phyloP scores from a whole-genome alignment of 2,797 vertebrate species.

The Tragopan temminckii region DNA sequence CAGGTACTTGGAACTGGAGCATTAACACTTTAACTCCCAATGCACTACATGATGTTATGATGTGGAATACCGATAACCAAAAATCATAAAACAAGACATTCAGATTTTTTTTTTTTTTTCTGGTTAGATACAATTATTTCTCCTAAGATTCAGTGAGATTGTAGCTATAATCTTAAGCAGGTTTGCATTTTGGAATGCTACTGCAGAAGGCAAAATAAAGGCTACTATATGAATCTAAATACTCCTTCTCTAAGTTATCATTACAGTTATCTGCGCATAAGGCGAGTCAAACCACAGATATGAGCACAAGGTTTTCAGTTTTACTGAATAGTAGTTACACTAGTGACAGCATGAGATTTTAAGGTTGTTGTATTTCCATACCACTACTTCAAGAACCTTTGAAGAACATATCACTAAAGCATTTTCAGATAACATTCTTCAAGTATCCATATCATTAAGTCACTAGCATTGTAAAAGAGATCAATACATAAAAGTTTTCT shows the following conservation, averaged over 20 bases:
- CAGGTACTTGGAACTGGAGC: too few relatives aligned
- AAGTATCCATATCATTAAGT: neutral
- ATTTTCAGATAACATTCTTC: neutral
- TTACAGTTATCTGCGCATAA: neutral
- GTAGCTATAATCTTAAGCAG: neutral
- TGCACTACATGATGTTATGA: too few relatives aligned
- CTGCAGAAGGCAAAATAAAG: neutral
- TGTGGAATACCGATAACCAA: too few relatives aligned
- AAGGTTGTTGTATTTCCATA: neutral
- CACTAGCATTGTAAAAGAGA: neutral
- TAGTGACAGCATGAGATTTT: neutral
- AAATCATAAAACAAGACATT: too few relatives aligned
- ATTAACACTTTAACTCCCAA: too few relatives aligned
- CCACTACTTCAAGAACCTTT: neutral
- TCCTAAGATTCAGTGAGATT: neutral
- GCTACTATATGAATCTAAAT: neutral
- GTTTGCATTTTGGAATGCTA: neutral
- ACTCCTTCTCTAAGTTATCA: neutral
- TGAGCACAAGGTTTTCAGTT: neutral
- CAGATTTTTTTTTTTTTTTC: neutral
- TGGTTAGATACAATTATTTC: neutral
- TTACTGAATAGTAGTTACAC: neutral
- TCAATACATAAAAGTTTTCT: neutral
- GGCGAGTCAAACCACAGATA: neutral
- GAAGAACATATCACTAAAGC: neutral